Evolutionary conservation across 2,888 invertebrate species (phyloP), one percentile per base, ranked within the genome.

Genomic region (Nemotelus nigrinus): DNA sequence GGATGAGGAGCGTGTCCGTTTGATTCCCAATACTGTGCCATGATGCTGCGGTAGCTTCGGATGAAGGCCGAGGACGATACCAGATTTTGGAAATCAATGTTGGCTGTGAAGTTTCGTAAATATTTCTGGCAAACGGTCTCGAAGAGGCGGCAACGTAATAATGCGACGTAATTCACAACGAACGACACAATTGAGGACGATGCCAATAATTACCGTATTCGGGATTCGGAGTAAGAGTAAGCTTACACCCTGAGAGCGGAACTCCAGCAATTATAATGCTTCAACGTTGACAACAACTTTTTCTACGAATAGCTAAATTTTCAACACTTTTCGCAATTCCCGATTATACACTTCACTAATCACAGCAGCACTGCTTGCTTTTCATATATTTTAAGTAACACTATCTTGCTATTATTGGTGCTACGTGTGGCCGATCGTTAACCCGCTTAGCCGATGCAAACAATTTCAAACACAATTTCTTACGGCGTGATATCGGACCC

Each of bases 1-100:
- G 87, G 85, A 85, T 87, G 87, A 82, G 86, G 83, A 82, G 85
- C 85, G 84, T 87, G 87, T 82, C 87, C 87, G 81, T 87, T 87
- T 78, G 86, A 82, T 81, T 87, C 87, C 87, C 87, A 86, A 82
- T 85, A 87, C 80, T 86, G 85, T 80, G 87, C 87, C 87, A 87
- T 86, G 67, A 70, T 80, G 55, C n/a, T 63, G 67, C 8, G 41
- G 43, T 71, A 53, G 55, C 43, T 74, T 48, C 65, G 48, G 48
- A 67, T 3, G 44, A 43, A 7, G 53, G 70, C 70, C 55, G 55
- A 43, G 63, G 53, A 53, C 55, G 70, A 55, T 55, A 41, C 48
- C 43, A 10, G 8, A 63, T 47, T 41, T 57, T 45, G n/a, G 57
- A 63, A 53, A 75, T 75, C 64, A 48, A 63, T 67, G 67, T 55